Evolutionary conservation across 2,113 vertebrate genomes (phyloP).

Genomic region (Salvelinus sp.): DNA sequence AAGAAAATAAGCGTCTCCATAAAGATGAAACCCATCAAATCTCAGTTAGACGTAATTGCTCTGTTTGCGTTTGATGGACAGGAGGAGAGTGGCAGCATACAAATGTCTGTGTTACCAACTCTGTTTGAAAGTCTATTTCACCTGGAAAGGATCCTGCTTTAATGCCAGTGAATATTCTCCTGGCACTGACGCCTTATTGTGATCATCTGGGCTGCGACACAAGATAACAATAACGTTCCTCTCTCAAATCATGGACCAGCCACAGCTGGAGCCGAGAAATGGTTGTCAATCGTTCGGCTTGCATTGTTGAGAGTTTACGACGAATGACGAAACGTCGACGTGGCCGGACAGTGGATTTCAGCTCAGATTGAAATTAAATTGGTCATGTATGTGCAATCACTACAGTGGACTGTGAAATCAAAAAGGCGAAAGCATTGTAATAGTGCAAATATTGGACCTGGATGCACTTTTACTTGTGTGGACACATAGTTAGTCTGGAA

Average conservation of each 20-base stretch:
- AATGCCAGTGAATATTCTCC: conserved; percentile 18
- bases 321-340: not conserved
- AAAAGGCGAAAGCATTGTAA: too few relatives aligned
- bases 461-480: too few relatives aligned
- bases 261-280: conserved; percentile 11
- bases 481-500: too few relatives aligned
- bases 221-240: conserved; percentile 22
- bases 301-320: not conserved
- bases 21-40: not conserved
- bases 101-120: not conserved
- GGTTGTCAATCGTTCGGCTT: not conserved
- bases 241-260: conserved; percentile 10
- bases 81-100: not conserved
- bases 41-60: not conserved
- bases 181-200: not conserved
- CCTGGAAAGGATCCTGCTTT: conserved; percentile 12
- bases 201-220: not conserved
- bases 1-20: not conserved
- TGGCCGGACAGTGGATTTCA: not conserved
- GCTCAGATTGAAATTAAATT: not conserved
- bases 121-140: conserved; percentile 8
- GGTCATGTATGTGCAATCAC: not conserved
- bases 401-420: too few relatives aligned
- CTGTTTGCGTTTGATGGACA: not conserved
- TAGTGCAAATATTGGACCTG: too few relatives aligned